A percentile compares a stretch with the other conserved stretches of the same genome.
Conservation (phyloP, 1,140 invertebrate genomes). For the Leptinotarsa defecta region DNA sequence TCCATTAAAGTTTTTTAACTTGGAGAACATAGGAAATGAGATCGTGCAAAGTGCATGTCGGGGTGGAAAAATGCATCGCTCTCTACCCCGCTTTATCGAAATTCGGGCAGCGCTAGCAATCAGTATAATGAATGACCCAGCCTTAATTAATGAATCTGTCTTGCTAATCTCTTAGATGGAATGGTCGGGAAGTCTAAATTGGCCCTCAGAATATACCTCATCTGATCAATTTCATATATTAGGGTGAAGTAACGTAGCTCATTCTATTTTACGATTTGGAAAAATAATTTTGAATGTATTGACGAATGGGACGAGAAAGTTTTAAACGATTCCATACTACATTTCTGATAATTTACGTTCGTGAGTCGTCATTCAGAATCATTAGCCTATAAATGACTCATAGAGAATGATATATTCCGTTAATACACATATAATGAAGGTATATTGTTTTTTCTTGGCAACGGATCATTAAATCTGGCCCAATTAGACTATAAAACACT, state of each 20-base stretch:
- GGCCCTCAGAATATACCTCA: conserved; percentile 50
- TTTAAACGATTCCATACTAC: neutral
- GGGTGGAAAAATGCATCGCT: conserved; percentile 21
- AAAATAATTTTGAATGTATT: neutral
- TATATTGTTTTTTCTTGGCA: neutral
- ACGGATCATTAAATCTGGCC: neutral
- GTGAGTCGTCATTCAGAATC: neutral
- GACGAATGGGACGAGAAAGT: neutral
- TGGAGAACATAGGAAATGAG: conserved; percentile 23
- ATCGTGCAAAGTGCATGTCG: conserved; percentile 16
- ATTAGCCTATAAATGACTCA: conserved; percentile 1
- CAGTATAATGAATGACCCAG: conserved; percentile 56
- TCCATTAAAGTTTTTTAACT: conserved; percentile 18
- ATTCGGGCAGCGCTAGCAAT: conserved; percentile 50
- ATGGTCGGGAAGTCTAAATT: conserved; percentile 47
- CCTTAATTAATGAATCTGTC: conserved; percentile 58
- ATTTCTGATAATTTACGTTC: neutral
- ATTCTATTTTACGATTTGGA: conserved; percentile 28
- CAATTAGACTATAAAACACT: too few relatives aligned
- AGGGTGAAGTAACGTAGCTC: conserved; percentile 21
- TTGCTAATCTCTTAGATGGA: conserved; percentile 58
- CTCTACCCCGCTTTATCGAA: conserved; percentile 36
- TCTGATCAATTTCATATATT: conserved; percentile 57
- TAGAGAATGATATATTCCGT: neutral
- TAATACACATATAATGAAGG: conserved; percentile 3